Base-by-base conservation (phyloP, 2,888 invertebrate genomes). In the Drosophila affinis region DNA sequence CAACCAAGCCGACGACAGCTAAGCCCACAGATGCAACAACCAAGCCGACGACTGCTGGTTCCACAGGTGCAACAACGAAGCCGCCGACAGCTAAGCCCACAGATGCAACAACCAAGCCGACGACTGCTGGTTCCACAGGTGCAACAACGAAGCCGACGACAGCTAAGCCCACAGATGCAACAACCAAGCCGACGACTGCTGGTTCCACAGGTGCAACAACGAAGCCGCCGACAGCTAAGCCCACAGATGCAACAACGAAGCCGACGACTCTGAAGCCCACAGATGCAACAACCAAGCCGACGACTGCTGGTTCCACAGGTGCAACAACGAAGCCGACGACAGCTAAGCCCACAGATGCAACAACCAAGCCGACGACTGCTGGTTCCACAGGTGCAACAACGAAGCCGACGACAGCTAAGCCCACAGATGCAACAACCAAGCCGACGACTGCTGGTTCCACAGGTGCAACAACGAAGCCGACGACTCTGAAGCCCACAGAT, bases 21-120 rank as follows among this genome's bases (percentile, higher is more conserved):
- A 56, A 29, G 18, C 57, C 57, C 3, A 32, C 57, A 10, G 57
- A 47, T 14, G 18, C n/a, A 10, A 57, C 57, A 5, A 18, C 56
- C 0, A 47, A 47, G 9, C 34, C 32, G 0, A 34, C 34, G 12
- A 49, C 58, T 34, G 24, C 21, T 21, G 21, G 21, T 34, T 3
- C 58, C 4, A 24, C 57, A 9, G 48, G 17, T 1, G 5, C 49
- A 2, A 58, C 24, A 24, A 4, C 24, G 6, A 24, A 24, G 24
- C 24, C 24, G 4, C 4, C 54, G 0, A 27, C 17, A 6, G 5
- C 2, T 0, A 27, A 27, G 10, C n/a, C 52, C n/a, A 45, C 45
- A 45, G n/a, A 14, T 45, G 9, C n/a, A n/a, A 29, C 17, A 9
- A n/a, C 32, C 0, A 17, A 27, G 2, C 52, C 54, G 0, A 44